Evolutionary conservation across 2,113 vertebrate genomes (phyloP).

Genomic region (Corynorhinus townsendii): DNA sequence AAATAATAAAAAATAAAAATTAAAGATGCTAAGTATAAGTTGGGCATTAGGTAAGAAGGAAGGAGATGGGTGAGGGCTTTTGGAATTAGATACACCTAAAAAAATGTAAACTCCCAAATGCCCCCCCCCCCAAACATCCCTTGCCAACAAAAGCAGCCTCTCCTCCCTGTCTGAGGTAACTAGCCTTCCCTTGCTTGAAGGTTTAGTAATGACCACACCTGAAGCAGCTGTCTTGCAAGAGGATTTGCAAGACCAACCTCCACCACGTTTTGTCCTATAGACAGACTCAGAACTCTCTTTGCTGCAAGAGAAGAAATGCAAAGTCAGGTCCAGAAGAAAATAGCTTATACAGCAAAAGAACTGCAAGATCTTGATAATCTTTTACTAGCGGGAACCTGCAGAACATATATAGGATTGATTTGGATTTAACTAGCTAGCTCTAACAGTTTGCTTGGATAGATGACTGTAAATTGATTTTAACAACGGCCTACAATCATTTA

Average conservation of each 20-base stretch:
- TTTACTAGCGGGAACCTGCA: background rate
- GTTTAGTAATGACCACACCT: background rate
- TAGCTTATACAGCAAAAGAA: background rate
- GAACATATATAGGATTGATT: background rate
- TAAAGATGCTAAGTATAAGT: background rate
- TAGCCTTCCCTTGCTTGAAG: background rate
- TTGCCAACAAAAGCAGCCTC: background rate
- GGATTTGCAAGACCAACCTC: background rate
- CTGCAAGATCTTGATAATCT: background rate
- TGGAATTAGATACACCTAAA: background rate
- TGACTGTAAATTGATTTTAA: background rate
- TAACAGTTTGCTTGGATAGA: background rate
- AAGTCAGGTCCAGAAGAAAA: background rate
- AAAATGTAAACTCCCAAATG: background rate
- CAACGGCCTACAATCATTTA: background rate
- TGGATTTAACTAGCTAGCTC: background rate
- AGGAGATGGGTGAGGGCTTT: background rate
- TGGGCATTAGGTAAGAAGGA: background rate
- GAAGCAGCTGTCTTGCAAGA: background rate
- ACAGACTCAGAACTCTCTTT: background rate
- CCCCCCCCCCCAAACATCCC: background rate
- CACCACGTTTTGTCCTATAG: background rate
- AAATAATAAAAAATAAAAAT: too few species aligned
- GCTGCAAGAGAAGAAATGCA: background rate
- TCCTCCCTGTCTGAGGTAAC: background rate